Evolutionary conservation across 1,140 invertebrate genomes (phyloP), one percentile per base, ranked within the genome.

Genomic region (Calycopis cecrops): DNA sequence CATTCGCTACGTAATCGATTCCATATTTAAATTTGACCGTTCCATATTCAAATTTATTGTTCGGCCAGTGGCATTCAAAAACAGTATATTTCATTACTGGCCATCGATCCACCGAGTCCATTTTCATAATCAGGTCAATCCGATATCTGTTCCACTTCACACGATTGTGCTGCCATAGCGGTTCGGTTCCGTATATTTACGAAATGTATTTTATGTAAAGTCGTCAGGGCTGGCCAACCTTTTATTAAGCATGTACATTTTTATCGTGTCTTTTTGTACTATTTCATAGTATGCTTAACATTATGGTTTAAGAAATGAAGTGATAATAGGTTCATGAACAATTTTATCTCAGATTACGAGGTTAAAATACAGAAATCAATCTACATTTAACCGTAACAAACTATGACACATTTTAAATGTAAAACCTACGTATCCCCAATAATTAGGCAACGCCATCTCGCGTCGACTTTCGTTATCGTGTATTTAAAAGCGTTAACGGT

Each of bases 401-500:
- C n/a, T n/a, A n/a, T n/a, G n/a, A n/a, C n/a, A n/a, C n/a, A n/a
- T n/a, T 28, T 17, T n/a, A 53, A 44, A 12, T 11, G 14, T 18
- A 28, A 28, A 3, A 28, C 53, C 18, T 28, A 56, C 51, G 53
- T 53, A 71, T 68, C 65, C 35, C 53, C 44, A 56, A 47, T 59
- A 63, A 73, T 76, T 69, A 70, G 70, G 69, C 63, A 73, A 67
- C 60, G 42, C 48, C 16, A 18, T 51, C 60, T 44, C 65, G 67
- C 79, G 79, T 67, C 65, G 70, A 79, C 76, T 76, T 77, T 59
- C 73, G 77, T 73, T 71, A 60, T 68, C 76, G 71, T 76, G 76
- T 83, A 62, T 80, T 80, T 72, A 73, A 81, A 73, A 81, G 71
- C 65, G 60, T 74, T 83, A 85, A 83, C 79, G 79, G 82, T 80